These are phyloP conservation scores for Zosterops borbonicus DNA, from an alignment of 2,113 vertebrate species.

Conservation along the genomic window DNA sequence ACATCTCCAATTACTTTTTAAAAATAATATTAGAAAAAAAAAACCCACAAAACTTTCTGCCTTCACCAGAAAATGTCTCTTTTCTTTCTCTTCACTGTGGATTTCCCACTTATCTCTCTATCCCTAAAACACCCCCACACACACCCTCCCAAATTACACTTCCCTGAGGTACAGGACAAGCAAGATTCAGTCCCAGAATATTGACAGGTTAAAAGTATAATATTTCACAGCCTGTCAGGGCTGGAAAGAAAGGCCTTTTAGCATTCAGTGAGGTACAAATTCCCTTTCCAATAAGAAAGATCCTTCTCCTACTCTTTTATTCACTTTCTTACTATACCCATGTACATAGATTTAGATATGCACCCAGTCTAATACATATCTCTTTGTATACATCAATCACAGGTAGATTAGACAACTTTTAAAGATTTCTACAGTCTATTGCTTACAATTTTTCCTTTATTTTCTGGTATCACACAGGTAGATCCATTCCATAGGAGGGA, in stretches of 20 bases:
- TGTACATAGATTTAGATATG: background rate
- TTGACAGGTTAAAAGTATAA: slow-evolving; percentile 13
- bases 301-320: background rate
- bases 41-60: background rate
- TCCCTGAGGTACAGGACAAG: background rate
- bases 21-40: background rate
- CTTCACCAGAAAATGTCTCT: background rate
- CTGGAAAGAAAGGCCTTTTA: background rate
- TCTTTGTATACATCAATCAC: background rate
- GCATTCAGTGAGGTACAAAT: background rate
- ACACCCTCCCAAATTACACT: background rate
- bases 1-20: background rate
- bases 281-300: background rate
- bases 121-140: background rate
- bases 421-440: background rate
- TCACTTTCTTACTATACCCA: background rate
- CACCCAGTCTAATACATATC: background rate
- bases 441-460: background rate
- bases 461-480: background rate
- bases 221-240: slow-evolving; percentile 16
- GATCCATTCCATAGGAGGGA: background rate
- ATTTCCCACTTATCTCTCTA: background rate
- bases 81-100: background rate
- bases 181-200: background rate
- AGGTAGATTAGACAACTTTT: background rate